phyloP scores from a whole-genome alignment of 2,888 invertebrate genomes.

The Epirrita christyi region DNA sequence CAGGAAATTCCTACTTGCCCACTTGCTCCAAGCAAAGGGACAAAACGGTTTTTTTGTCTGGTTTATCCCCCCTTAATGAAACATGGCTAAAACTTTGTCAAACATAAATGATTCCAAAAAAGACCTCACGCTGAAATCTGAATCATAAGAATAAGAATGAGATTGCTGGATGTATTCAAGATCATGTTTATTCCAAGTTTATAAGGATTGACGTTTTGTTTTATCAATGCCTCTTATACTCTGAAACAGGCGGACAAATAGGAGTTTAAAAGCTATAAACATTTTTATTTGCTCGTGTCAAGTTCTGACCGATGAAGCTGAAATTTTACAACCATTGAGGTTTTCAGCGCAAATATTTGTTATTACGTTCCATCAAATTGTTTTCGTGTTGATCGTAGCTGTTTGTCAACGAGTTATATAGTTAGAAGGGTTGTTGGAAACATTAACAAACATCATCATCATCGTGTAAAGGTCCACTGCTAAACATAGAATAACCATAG shows the following conservation, averaged over 20 bases:
- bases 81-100: no score
- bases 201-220: not conserved
- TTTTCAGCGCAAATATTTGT: constrained; percentile 61
- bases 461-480: no score
- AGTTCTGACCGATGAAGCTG: constrained; percentile 55
- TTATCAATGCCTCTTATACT: constrained; percentile 41
- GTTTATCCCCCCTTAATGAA: no score
- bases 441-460: not conserved
- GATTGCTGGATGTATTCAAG: no score
- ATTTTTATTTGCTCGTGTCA: constrained; percentile 61
- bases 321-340: constrained; percentile 59
- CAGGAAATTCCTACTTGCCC: no score
- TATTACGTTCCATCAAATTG: constrained; percentile 53
- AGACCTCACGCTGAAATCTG: no score
- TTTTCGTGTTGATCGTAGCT: constrained; percentile 49
- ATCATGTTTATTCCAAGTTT: not conserved
- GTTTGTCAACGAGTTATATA: constrained; percentile 27
- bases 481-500: no score
- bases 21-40: no score
- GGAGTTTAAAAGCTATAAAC: constrained; percentile 58
- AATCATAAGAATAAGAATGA: no score
- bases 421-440: constrained; percentile 21
- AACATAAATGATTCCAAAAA: no score
- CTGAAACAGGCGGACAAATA: constrained; percentile 49
- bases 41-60: no score